phyloP scores from a whole-genome alignment of 2,797 vertebrate genomes.

The Eleutherodactylus coqui region DNA sequence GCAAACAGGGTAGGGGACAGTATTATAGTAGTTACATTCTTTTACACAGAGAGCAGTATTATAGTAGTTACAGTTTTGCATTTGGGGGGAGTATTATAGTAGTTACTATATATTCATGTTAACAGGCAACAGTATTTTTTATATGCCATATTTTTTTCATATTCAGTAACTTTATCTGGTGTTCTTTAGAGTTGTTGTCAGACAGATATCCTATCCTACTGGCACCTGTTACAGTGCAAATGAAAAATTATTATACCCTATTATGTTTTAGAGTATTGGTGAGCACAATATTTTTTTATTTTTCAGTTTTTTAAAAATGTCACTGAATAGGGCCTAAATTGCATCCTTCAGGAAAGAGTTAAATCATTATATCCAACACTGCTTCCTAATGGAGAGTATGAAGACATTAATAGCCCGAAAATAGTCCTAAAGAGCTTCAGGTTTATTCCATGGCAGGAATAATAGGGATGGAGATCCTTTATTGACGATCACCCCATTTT shows the following conservation, averaged over 20 bases:
- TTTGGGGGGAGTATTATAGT: too few relatives aligned
- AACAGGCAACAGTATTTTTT: too few relatives aligned
- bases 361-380: constrained; percentile 28
- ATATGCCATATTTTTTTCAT: too few relatives aligned
- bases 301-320: not conserved
- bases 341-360: not conserved
- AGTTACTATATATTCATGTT: too few relatives aligned
- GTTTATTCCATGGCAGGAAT: not conserved
- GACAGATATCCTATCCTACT: not conserved
- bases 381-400: constrained; percentile 2
- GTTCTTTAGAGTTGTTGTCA: not conserved
- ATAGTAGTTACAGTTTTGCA: too few relatives aligned
- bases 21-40: too few relatives aligned
- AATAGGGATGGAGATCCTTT: constrained; percentile 30
- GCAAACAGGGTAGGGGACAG: too few relatives aligned
- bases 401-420: constrained; percentile 19
- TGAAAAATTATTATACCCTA: not conserved
- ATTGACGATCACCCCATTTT: constrained; percentile 21
- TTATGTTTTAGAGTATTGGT: not conserved
- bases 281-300: not conserved
- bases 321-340: not conserved
- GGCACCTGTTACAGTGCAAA: not conserved
- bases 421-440: not conserved
- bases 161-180: too few relatives aligned
- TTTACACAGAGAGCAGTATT: too few relatives aligned